Percentiles rank a stretch among this genome's conserved stretches.
These are phyloP conservation scores for Chiroxiphia lanceolata DNA, from an alignment of 2,797 vertebrate species.

Conservation along the genomic window DNA sequence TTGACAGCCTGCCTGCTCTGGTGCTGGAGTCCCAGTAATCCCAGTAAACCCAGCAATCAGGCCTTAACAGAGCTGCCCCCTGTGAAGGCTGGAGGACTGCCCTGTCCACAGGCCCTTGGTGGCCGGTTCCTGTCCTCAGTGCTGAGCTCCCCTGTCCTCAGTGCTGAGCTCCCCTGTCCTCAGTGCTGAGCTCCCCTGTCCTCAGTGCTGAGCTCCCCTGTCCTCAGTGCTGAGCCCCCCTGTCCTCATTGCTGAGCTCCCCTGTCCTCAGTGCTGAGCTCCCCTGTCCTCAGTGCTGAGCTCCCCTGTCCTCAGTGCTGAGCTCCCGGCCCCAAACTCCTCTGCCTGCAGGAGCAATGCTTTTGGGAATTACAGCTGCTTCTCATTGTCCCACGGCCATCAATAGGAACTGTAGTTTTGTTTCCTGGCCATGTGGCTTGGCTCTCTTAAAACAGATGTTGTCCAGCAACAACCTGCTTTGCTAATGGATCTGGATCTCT, in stretches of 20 bases:
- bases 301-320: not conserved
- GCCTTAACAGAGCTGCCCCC: not conserved
- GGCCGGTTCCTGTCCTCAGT: not conserved
- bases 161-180: too few species aligned
- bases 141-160: not conserved
- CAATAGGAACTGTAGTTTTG: not conserved
- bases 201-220: too few species aligned
- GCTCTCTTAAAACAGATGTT: conserved; percentile 36
- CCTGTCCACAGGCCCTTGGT: not conserved
- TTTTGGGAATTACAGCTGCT: not conserved
- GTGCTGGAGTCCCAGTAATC: not conserved
- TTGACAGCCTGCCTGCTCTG: not conserved
- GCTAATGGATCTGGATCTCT: not conserved
- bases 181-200: too few species aligned
- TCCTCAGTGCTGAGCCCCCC: too few species aligned
- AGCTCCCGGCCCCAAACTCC: not conserved
- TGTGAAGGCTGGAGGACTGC: not conserved
- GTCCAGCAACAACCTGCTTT: conserved; percentile 29
- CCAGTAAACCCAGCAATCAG: not conserved
- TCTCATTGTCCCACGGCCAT: not conserved
- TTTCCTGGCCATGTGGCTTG: conserved; percentile 3
- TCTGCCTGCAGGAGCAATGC: not conserved
- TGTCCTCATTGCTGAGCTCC: too few species aligned
- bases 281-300: too few species aligned
- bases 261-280: too few species aligned